Base-by-base conservation (phyloP, 1,140 invertebrate genomes). In the Battus philenor region DNA sequence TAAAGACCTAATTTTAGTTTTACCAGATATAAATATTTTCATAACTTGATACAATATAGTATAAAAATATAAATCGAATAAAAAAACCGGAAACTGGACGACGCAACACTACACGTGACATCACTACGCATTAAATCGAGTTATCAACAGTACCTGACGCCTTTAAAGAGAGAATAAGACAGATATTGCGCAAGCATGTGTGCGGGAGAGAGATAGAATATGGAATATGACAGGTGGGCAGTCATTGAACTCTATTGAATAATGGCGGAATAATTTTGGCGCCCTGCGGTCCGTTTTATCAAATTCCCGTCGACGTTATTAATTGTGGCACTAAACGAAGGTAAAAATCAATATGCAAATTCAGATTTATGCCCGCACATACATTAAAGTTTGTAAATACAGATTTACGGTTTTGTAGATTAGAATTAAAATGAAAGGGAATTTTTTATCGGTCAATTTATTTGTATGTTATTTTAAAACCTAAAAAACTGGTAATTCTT, bases 191-290 rank as follows among this genome's bases (percentile, higher is more conserved):
- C 11, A 3, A 15, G n/a, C 22, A 8, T 12, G 27, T 5, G 9
- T 11, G 33, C 17, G 17, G 11, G 36, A 15, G n/a, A 26, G 22
- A 22, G 12, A 39, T 12, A 16, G 8, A 9, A 27, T 8, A 22
- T n/a, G 20, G 11, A 2, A 11, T 27, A 26, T 39, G 36, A 39
- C 36, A 39, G 36, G 36, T 39, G 36, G 36, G 22, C 36, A 39
- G 36, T 39, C 36, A 16, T 39, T 39, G 36, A 39, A 39, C 36
- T 22, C 12, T 39, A 27, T 39, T 39, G 36, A 39, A 39, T 39
- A 39, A 39, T 39, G 36, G 36, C 36, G 36, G 36, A 24, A 39
- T 27, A 39, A 39, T 39, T 39, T 39, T 39, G 36, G 36, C 36
- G 33, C 33, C 16, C 33, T 36, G 33, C 17, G 33, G 33, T 36